Percentiles rank a stretch among this genome's conserved stretches.
These are phyloP conservation scores for Crossocerus cetratus DNA, from an alignment of 2,888 invertebrate species.

Conservation along the genomic window DNA sequence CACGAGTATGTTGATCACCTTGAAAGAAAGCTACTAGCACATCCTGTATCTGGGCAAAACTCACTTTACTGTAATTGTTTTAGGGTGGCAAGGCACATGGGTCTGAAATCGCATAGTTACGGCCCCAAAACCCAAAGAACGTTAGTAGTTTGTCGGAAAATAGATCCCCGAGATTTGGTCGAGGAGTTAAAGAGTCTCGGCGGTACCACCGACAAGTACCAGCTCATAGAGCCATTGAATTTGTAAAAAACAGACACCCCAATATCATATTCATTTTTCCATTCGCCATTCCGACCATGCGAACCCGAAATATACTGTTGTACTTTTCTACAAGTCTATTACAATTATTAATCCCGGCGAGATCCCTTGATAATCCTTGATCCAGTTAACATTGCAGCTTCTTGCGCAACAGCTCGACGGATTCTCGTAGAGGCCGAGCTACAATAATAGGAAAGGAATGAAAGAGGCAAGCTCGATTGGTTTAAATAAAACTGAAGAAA, in stretches of 20 bases:
- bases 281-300: not conserved
- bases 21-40: no score
- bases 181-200: constrained; percentile 76
- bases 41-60: no score
- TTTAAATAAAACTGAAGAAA: constrained; percentile 52
- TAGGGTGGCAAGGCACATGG: constrained; percentile 75
- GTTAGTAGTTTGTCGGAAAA: constrained; percentile 78
- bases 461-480: not conserved
- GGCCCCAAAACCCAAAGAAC: constrained; percentile 77
- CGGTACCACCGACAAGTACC: constrained; percentile 79
- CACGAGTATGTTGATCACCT: constrained; percentile 77
- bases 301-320: no score
- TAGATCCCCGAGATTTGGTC: constrained; percentile 76
- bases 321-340: no score
- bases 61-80: constrained; percentile 30
- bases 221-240: constrained; percentile 72
- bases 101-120: constrained; percentile 78
- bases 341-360: no score
- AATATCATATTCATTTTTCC: not conserved
- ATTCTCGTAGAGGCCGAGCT: no score
- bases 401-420: not conserved
- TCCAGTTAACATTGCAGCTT: not conserved
- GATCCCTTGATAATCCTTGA: no score
- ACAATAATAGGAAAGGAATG: no score
- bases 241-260: not conserved